Evolutionary conservation across 1,140 invertebrate genomes (phyloP).

Genomic region (Drosophila eugracilis): DNA sequence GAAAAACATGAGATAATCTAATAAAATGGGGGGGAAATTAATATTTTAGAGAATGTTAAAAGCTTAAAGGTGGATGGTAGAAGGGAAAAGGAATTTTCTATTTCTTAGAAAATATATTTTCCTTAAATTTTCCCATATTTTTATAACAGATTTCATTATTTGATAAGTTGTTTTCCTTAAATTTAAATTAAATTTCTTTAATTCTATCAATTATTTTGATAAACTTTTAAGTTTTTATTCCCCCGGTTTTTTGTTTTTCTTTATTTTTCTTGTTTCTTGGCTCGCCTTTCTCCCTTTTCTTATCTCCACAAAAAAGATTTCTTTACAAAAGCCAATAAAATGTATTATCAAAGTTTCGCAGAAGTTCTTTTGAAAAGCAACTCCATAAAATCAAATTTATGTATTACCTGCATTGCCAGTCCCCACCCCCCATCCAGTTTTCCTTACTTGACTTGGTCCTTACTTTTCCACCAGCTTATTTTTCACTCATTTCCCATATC

Average conservation of each 20-base stretch:
- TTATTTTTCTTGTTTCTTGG: neutral
- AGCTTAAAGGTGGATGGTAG: no score
- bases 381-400: constrained; percentile 77
- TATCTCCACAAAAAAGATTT: constrained; percentile 6
- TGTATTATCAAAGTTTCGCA: constrained; percentile 59
- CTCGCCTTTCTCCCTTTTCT: constrained; percentile 1
- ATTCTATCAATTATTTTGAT: neutral
- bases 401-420: constrained; percentile 65
- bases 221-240: constrained; percentile 1
- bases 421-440: constrained; percentile 6
- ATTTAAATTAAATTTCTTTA: neutral
- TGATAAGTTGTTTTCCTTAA: neutral
- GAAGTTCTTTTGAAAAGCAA: constrained; percentile 50
- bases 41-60: neutral
- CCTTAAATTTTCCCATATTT: neutral
- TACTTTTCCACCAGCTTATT: neutral
- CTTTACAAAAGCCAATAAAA: constrained; percentile 52
- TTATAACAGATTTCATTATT: neutral
- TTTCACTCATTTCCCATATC: constrained; percentile 46
- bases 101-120: no score
- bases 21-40: no score
- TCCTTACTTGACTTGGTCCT: no score
- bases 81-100: no score
- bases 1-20: no score
- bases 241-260: neutral